Evolutionary conservation across 1,140 invertebrate species (phyloP).

Genomic region (Himalopsyche phryganea): DNA sequence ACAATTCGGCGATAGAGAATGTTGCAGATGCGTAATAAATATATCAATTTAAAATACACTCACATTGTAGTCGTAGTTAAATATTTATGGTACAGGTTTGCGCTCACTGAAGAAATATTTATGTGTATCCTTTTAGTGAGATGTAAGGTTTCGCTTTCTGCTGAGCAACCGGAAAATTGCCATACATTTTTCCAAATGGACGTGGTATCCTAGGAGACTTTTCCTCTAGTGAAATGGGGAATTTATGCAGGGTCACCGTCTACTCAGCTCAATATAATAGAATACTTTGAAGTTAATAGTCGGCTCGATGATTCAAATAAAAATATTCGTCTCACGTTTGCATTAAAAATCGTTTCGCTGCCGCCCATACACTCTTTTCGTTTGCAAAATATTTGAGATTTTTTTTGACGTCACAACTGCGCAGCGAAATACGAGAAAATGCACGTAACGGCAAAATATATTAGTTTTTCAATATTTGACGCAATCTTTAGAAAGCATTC

Average conservation of each 20-base stretch:
- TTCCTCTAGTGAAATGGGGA: slow-evolving; percentile 6
- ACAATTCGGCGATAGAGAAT: too few relatives aligned
- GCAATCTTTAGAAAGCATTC: too few relatives aligned
- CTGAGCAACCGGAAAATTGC: slow-evolving; percentile 1
- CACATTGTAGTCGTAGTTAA: too few relatives aligned
- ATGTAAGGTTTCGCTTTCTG: slow-evolving; percentile 1
- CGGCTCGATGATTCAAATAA: slow-evolving; percentile 27
- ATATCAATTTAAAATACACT: too few relatives aligned
- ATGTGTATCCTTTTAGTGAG: slow-evolving; percentile 26
- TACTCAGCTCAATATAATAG: slow-evolving; percentile 33
- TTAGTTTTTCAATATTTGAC: too few relatives aligned
- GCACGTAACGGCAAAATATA: too few relatives aligned
- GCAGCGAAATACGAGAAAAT: too few relatives aligned
- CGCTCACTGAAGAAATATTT: slow-evolving; percentile 12
- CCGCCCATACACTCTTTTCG: too few relatives aligned
- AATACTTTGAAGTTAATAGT: slow-evolving; percentile 33
- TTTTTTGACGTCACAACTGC: too few relatives aligned
- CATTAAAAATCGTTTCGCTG: slow-evolving; percentile 2
- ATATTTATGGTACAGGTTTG: too few relatives aligned
- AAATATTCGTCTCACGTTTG: slow-evolving; percentile 26
- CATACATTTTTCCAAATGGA: slow-evolving; percentile 4
- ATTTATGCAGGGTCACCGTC: slow-evolving; percentile 31
- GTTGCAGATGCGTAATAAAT: too few relatives aligned
- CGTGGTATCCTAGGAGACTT: background rate
- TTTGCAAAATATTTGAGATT: too few relatives aligned